Evolutionary conservation across 37 sponge, comb jelly and placozoan genomes (phyloP), one percentile per base, ranked within the genome.

Genomic region (Agelas oroides): DNA sequence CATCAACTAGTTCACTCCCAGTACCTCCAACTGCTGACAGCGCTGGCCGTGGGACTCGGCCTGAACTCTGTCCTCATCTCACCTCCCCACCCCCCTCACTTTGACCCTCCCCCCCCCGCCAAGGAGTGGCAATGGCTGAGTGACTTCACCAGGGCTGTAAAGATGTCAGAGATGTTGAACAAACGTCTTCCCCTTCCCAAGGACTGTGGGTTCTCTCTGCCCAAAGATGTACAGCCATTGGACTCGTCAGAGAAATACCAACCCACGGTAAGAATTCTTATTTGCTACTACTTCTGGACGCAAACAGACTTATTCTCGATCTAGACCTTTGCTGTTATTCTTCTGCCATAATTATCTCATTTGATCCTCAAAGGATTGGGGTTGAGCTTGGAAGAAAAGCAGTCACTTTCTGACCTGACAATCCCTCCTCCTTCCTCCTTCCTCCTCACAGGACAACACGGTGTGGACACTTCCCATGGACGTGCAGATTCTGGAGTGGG

Each of bases 391-490:
- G 46, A 12, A 8, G 46, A 8, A 46, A 3, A 46, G 46, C 46
- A 12, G 46, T 12, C 8, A 46, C 8, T 12, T 46, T 3, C 6
- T 46, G 8, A 8, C 3, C 46, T 46, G 8, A 8, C 8, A 46
- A 46, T 46, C 8, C 46, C 8, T 8, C 3, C 3, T 8, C 46
- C 46, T 46, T 8, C 46, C 3, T 12, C 46, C 46, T 8, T 46
- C 8, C 46, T 46, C 46, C 46, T 46, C 8, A 8, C 67, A 93
- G 93, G 82, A 89, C 75, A 93, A 84, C 65, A 71, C 81, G 3
- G 90, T 79, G 32, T 95, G 96, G 96, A 86, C 85, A 0, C 65
- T 95, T 36, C 57, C 72, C 59, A 92, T 93, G 91, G 96, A 95
- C 78, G 34, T 52, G 6, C 78, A 93, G 76, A 86, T 93, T 25